Conservation (phyloP, 2,797 vertebrate genomes). For the Chanos chanos region DNA sequence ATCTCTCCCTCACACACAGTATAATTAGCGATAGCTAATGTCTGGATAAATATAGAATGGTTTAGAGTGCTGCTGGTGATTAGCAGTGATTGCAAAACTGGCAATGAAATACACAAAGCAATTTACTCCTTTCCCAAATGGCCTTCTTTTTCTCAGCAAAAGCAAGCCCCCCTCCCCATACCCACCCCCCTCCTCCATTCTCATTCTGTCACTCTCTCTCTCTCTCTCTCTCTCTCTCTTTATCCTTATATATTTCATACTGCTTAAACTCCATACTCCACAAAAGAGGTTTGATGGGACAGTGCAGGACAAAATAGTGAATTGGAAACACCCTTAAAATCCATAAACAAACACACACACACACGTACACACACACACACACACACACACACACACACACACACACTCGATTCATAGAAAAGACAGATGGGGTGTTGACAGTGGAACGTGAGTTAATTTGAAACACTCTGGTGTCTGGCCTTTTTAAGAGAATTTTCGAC, state of each 20-base stretch:
- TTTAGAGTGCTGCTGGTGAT: constrained; percentile 62
- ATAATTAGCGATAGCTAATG: constrained; percentile 60
- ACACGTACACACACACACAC: background rate
- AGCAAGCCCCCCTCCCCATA: too few relatives aligned
- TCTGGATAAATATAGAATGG: constrained; percentile 59
- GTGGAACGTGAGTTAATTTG: too few relatives aligned
- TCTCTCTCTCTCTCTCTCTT: background rate
- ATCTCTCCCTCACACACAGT: constrained; percentile 37
- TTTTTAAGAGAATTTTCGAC: too few relatives aligned
- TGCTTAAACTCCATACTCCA: constrained; percentile 14
- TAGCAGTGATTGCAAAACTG: constrained; percentile 55
- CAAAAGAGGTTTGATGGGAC: too few relatives aligned
- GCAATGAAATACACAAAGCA: constrained; percentile 51
- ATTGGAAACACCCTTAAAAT: constrained; percentile 3
- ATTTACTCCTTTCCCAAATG: constrained; percentile 52
- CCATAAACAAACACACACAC: background rate
- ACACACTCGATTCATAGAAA: too few relatives aligned
- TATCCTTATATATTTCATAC: background rate
- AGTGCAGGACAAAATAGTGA: too few relatives aligned
- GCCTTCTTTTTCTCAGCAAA: constrained; percentile 41
- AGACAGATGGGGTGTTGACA: too few relatives aligned
- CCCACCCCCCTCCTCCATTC: constrained; percentile 6
- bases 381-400: background rate
- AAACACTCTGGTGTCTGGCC: too few relatives aligned
- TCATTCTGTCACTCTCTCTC: background rate